Conservation (phyloP, 2,113 vertebrate species). For the Willisornis vidua region DNA sequence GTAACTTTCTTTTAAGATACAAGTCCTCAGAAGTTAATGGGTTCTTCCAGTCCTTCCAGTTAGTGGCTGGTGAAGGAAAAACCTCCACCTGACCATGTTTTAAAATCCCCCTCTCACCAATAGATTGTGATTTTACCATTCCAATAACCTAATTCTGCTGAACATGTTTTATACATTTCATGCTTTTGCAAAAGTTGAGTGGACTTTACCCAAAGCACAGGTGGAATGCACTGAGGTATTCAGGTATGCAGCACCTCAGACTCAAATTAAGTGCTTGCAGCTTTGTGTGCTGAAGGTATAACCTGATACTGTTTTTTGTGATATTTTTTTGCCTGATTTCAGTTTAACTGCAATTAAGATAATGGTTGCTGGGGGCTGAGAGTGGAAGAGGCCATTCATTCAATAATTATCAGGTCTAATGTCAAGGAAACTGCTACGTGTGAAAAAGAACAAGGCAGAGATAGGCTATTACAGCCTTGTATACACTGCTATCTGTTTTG, state of each 20-base stretch:
- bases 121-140: neutral
- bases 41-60: neutral
- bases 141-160: neutral
- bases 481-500: neutral
- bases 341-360: conserved; percentile 27
- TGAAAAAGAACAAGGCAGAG: conserved; percentile 13
- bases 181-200: neutral
- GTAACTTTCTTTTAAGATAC: neutral
- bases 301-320: neutral
- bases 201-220: neutral
- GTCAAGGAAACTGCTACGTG: neutral
- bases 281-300: neutral
- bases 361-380: conserved; percentile 7
- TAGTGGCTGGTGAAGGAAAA: neutral
- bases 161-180: neutral
- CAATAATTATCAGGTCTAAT: conserved; percentile 31
- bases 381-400: conserved; percentile 3
- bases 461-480: neutral
- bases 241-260: neutral
- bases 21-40: neutral
- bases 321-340: neutral
- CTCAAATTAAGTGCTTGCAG: neutral
- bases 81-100: neutral
- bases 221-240: neutral
- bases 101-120: neutral